Conservation (phyloP, 2,113 vertebrate genomes). For the Rhadina sibilatrix region DNA sequence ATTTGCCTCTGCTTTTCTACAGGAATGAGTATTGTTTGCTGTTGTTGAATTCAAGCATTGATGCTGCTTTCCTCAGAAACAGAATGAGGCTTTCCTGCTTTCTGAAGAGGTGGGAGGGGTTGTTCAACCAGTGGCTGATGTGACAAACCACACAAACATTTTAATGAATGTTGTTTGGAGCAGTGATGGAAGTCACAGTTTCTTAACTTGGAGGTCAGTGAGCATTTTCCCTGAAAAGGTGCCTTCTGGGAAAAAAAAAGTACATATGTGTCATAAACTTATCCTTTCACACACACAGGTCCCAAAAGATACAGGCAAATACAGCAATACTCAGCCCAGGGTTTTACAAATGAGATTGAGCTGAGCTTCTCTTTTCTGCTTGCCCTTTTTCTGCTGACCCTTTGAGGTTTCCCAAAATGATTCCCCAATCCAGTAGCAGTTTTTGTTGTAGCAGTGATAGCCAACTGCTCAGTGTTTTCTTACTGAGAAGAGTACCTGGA, state of each 20-base stretch:
- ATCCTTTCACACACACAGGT: rapidly evolving
- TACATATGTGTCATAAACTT: rapidly evolving
- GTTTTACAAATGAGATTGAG: neutral
- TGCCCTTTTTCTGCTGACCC: neutral
- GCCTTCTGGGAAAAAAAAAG: neutral
- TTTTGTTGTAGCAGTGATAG: neutral
- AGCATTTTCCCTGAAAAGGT: neutral
- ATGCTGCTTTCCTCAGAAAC: neutral
- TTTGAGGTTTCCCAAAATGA: neutral
- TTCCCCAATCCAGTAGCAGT: neutral
- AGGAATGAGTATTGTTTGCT: neutral
- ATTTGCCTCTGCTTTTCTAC: neutral
- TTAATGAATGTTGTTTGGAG: neutral
- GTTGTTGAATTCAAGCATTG: neutral
- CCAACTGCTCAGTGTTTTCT: neutral
- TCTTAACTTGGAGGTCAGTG: neutral
- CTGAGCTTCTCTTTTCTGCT: neutral
- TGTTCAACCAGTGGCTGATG: rapidly evolving
- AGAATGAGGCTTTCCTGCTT: neutral
- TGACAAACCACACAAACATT: neutral
- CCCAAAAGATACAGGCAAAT: neutral
- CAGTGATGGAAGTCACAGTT: neutral
- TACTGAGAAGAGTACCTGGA: neutral
- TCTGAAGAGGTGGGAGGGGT: neutral
- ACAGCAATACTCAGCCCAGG: neutral